These are phyloP conservation scores for Lamellibrachia columna DNA, from an alignment of 2,888 invertebrate species.

Conservation along the genomic window DNA sequence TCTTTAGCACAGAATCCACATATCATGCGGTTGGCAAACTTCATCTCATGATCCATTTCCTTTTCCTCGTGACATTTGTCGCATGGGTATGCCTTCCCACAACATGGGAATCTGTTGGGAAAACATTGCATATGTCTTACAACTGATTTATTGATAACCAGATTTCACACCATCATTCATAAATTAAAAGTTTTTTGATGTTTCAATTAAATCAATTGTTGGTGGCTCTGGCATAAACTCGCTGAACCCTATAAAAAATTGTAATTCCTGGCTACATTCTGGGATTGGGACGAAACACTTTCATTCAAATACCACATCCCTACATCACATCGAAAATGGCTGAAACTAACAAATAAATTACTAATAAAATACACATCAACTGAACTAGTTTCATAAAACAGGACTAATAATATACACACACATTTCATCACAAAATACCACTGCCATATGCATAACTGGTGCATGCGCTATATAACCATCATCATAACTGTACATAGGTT, in stretches of 20 bases:
- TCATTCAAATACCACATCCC: neutral
- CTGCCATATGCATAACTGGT: neutral
- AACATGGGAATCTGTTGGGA: conserved; percentile 65
- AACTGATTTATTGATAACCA: neutral
- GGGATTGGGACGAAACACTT: neutral
- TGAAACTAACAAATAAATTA: too few relatives aligned
- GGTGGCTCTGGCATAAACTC: neutral
- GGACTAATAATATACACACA: neutral
- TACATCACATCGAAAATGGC: neutral
- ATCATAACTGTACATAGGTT: too few relatives aligned
- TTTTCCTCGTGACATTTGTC: conserved; percentile 66
- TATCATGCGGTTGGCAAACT: conserved; percentile 66
- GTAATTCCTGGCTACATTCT: neutral
- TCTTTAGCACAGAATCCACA: conserved; percentile 68
- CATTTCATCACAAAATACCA: neutral
- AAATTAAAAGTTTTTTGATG: neutral
- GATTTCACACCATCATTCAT: neutral
- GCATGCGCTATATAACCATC: too few relatives aligned
- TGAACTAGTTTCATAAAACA: neutral
- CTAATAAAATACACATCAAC: too few relatives aligned
- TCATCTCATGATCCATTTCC: conserved; percentile 64
- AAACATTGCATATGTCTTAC: neutral
- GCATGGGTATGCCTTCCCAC: conserved; percentile 67
- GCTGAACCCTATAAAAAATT: too few relatives aligned
- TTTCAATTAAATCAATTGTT: neutral